Evolutionary conservation across 1,140 invertebrate species (phyloP), one percentile per base, ranked within the genome.

Genomic region (Saccostrea echinata): DNA sequence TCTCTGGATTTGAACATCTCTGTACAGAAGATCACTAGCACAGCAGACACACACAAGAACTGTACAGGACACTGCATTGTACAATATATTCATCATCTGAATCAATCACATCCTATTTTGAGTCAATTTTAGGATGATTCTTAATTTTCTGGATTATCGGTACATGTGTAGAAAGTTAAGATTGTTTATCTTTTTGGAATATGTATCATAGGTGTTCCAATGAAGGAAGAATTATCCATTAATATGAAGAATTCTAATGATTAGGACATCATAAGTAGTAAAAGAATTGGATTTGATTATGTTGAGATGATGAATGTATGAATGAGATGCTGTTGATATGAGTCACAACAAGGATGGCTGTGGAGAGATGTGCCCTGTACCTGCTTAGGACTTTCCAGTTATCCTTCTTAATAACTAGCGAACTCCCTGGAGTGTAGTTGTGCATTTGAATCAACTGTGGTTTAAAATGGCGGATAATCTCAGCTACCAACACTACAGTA

Each of bases 401-500:
- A 30, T 76, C 68, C 68, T 30, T 76, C 68, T 76, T 76, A 76
- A 76, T 76, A 76, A 27, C 27, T 27, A 76, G 24, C 68, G 27
- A 27, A 76, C 68, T 76, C 13, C 24, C 68, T 3, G 68, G 24
- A 76, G 68, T 33, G 30, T 76, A 76, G 68, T 76, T 76, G 68
- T 76, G 68, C 68, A 76, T 76, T 18, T 76, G 68, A 33, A 76
- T 76, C 68, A 76, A 76, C 68, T 76, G 27, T 76, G 68, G 68
- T 76, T 30, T 76, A 27, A 76, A 76, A 76, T 76, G 68, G 13
- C 27, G 68, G 24, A 76, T 27, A 76, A 76, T 76, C 68, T 76
- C 68, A 33, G 68, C 68, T 76, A 76, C 68, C 68, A 76, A 76
- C 68, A 76, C 68, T 76, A 76, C 68, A 76, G 68, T 27, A 76